Percentiles rank a stretch among this genome's conserved stretches.
These are phyloP conservation scores for Malthinus flaveolus DNA, from an alignment of 2,888 invertebrate species.

Conservation along the genomic window DNA sequence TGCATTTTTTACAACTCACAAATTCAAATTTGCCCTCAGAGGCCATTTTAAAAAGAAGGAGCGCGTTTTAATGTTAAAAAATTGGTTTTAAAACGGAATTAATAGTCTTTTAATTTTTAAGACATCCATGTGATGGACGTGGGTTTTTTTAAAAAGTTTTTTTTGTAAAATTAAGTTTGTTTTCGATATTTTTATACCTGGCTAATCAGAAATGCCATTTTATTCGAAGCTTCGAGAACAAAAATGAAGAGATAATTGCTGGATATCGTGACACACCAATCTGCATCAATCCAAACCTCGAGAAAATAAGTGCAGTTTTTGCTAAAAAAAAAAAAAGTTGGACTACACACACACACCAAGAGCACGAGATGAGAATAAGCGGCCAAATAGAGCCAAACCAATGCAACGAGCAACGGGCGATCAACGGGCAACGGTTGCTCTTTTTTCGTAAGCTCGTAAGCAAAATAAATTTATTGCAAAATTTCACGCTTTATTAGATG, in stretches of 20 bases:
- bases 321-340: background rate
- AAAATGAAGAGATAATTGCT: conserved; percentile 20
- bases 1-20: too few species aligned
- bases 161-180: background rate
- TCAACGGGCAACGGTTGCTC: too few species aligned
- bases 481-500: conserved; percentile 26
- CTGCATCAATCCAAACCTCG: conserved; percentile 3
- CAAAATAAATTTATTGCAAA: conserved; percentile 31
- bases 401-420: too few species aligned
- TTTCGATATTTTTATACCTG: conserved; percentile 10
- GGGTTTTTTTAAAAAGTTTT: too few species aligned
- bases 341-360: background rate
- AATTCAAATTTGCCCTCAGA: too few species aligned
- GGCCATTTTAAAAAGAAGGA: too few species aligned
- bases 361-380: background rate
- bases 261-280: conserved; percentile 22
- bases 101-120: too few species aligned
- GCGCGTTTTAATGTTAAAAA: too few species aligned
- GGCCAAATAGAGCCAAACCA: too few species aligned
- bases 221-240: conserved; percentile 3
- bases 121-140: too few species aligned
- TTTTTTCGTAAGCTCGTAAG: too few species aligned
- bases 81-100: too few species aligned
- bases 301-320: conserved; percentile 7
- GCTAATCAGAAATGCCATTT: conserved; percentile 5